Evolutionary conservation across 2,797 vertebrate genomes (phyloP).

Genomic region (Sebastes dallii): DNA sequence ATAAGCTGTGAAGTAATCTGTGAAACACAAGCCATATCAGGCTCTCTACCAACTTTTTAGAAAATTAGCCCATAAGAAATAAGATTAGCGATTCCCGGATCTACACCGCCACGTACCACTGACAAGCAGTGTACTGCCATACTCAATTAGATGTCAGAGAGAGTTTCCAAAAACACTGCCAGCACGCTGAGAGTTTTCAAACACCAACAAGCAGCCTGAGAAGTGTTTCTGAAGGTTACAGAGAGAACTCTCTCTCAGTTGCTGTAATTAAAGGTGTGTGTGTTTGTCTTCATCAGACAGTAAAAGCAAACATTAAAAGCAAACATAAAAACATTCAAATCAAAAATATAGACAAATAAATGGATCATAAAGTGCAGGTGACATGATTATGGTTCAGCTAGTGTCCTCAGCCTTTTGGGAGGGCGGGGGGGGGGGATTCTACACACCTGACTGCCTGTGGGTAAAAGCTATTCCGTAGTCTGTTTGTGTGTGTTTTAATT

Average conservation of each 20-base stretch:
- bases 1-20: constrained; percentile 49
- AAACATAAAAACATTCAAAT: too few relatives aligned
- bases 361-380: too few relatives aligned
- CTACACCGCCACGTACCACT: not conserved
- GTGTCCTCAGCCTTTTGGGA: too few relatives aligned
- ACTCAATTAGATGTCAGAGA: not conserved
- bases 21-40: constrained; percentile 42
- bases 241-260: not conserved
- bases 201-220: not conserved
- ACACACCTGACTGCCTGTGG: too few relatives aligned
- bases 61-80: constrained; percentile 38
- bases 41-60: constrained; percentile 6
- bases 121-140: not conserved
- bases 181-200: not conserved
- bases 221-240: constrained; percentile 23
- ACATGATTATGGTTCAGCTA: too few relatives aligned
- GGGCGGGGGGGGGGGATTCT: too few relatives aligned
- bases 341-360: too few relatives aligned
- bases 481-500: too few relatives aligned
- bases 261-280: not conserved
- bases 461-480: too few relatives aligned
- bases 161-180: not conserved
- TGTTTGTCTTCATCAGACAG: not conserved
- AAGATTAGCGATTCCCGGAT: constrained; percentile 28
- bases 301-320: too few relatives aligned